phyloP scores from a whole-genome alignment of 2,113 vertebrate species.

The Euleptes europaea region DNA sequence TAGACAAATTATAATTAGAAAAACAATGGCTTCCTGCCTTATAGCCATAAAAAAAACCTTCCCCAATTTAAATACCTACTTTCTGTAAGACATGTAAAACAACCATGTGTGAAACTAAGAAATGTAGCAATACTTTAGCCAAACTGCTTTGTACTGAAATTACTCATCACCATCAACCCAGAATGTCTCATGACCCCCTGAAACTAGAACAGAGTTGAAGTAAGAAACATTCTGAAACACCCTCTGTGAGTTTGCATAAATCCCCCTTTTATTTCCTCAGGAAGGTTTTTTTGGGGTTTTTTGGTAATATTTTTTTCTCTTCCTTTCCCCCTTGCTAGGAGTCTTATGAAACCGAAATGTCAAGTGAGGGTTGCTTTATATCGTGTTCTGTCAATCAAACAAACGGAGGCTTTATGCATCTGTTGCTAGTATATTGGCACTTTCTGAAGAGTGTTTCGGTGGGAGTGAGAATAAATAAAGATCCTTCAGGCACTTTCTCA shows the following conservation, averaged over 20 bases:
- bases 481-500: conserved; percentile 89
- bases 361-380: conserved; percentile 85
- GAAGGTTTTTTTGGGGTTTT: conserved; percentile 58
- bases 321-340: conserved; percentile 62
- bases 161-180: conserved; percentile 52
- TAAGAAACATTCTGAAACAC: conserved; percentile 61
- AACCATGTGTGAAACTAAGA: neutral
- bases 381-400: conserved; percentile 86
- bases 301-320: conserved; percentile 19
- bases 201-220: conserved; percentile 58
- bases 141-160: conserved; percentile 57
- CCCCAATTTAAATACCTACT: too few species aligned
- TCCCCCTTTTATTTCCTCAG: conserved; percentile 72
- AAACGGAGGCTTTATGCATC: conserved; percentile 81
- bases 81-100: neutral
- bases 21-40: too few species aligned
- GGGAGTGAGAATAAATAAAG: conserved; percentile 86
- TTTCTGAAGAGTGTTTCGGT: conserved; percentile 86
- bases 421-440: conserved; percentile 87
- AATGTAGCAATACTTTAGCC: too few species aligned
- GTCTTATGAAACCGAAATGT: conserved; percentile 86
- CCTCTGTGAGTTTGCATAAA: conserved; percentile 72
- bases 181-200: conserved; percentile 53
- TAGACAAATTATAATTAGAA: too few species aligned
- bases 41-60: too few species aligned